A percentile compares a stretch with the other conserved stretches of the same genome.
These are phyloP conservation scores for Stigmatopora nigra DNA, from an alignment of 2,113 vertebrate genomes.

Conservation along the genomic window DNA sequence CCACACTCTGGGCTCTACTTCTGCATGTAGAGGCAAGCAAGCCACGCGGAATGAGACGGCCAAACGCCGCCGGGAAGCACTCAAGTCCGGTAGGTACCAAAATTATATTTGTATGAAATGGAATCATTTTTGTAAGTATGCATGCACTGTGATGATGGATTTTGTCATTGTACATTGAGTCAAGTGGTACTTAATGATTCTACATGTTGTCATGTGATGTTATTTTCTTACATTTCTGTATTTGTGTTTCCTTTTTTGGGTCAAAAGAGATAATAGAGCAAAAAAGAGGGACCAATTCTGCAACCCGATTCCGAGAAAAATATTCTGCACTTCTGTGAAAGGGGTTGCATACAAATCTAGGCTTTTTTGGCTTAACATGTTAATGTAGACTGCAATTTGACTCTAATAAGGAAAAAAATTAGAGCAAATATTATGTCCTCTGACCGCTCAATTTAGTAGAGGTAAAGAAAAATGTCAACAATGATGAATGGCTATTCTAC, in stretches of 20 bases:
- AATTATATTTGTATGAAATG: neutral
- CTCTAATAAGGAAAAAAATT: neutral
- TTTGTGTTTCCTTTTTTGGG: neutral
- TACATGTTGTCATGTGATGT: neutral
- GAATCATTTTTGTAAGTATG: neutral
- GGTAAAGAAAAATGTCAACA: constrained; percentile 21
- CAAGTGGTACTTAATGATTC: neutral
- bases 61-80: constrained; percentile 1
- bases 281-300: neutral
- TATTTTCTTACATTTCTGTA: neutral
- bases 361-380: neutral
- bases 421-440: constrained; percentile 1
- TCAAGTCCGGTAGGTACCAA: neutral
- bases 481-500: constrained; percentile 30
- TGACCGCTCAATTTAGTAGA: constrained; percentile 19
- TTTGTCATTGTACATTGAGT: neutral
- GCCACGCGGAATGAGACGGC: neutral
- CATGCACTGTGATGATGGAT: neutral
- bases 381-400: neutral
- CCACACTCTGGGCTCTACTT: neutral
- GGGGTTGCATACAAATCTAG: neutral
- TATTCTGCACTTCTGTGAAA: neutral
- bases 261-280: neutral
- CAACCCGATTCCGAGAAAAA: neutral
- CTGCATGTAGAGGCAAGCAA: neutral